Evolutionary conservation across 2,113 vertebrate genomes (phyloP), one percentile per base, ranked within the genome.

Genomic region (Grus americana): DNA sequence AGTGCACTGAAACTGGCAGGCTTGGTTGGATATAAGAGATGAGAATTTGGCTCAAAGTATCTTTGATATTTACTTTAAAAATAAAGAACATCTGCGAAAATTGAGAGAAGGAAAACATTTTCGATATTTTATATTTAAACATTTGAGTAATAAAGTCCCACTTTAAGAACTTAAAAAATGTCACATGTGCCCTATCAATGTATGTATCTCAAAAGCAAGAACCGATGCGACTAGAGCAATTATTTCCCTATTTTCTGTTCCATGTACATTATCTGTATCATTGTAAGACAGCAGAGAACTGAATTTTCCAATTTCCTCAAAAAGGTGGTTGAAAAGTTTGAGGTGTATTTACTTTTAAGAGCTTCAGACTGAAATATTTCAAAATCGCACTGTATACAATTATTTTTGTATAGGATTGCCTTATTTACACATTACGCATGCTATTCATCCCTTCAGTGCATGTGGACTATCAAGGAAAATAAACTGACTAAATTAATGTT

Each of bases 141-240:
- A 97, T 96, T 97, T 97, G 76, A 93, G 93, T 96, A 97, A 96
- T 95, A 75, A 92, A 94, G 66, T 93, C 80, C 61, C 70, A 92
- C 74, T 94, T 68, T 74, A 87, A 91, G 95, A 94, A 89, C 76
- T 84, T 14, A 62, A 89, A 90, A 96, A 94, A 93, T 61, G 86
- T 89, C 91, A 94, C 68, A 90, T 79, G 83, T 86, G 66, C 18
- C 75, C 38, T 88, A 70, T 84, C 91, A 90, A 86, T 44, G 32
- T 12, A 55, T 40, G 30, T 65, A 15, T 58, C 29, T 91, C 76
- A 59, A 91, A 78, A 92, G 80, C 36, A 88, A 87, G 83, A 79
- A 75, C 40, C 62, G 49, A 57, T 68, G 40, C 50, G 84, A 75
- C 73, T 75, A 38, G 23, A 74, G 79, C 76, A 89, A 87, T 90